phyloP scores from a whole-genome alignment of 2,797 vertebrate species.

The Champsocephalus esox region DNA sequence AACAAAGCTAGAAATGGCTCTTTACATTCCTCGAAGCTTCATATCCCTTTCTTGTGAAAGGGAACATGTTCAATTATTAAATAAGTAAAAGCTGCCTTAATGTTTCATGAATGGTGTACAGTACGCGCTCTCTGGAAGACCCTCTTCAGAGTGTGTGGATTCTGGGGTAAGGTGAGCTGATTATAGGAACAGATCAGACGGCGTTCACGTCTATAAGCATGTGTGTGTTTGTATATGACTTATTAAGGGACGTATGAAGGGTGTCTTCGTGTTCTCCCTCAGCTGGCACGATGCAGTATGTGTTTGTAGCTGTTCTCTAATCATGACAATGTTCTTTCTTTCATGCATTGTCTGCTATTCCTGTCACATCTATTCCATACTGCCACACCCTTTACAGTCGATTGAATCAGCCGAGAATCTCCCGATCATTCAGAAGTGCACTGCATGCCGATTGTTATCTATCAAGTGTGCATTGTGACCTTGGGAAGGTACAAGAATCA shows the following conservation, averaged over 20 bases:
- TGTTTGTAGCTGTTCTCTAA: slow-evolving; percentile 19
- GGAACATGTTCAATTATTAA: slow-evolving; percentile 72
- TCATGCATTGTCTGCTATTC: slow-evolving; percentile 2
- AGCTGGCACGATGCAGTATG: background rate
- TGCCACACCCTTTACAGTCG: slow-evolving; percentile 29
- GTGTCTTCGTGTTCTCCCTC: background rate
- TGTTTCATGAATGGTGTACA: slow-evolving; percentile 77
- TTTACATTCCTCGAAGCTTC: slow-evolving; percentile 56
- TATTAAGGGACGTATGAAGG: background rate
- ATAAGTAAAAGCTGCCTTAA: slow-evolving; percentile 75
- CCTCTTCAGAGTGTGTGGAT: slow-evolving; percentile 26
- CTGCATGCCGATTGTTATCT: slow-evolving; percentile 43
- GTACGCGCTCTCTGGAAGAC: background rate
- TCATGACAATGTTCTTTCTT: slow-evolving; percentile 10
- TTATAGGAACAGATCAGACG: background rate
- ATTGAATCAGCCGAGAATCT: slow-evolving; percentile 44
- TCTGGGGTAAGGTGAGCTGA: slow-evolving; percentile 28
- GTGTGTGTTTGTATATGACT: background rate
- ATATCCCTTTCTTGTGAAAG: slow-evolving; percentile 50
- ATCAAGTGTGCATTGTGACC: slow-evolving; percentile 48
- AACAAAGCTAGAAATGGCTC: slow-evolving; percentile 49
- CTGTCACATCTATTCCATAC: slow-evolving; percentile 1
- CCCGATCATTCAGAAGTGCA: slow-evolving; percentile 31
- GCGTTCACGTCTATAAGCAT: background rate
- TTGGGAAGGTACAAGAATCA: slow-evolving; percentile 60